These are phyloP conservation scores for Aplodontia rufa DNA, from an alignment of 2,113 vertebrate genomes.

Conservation along the genomic window DNA sequence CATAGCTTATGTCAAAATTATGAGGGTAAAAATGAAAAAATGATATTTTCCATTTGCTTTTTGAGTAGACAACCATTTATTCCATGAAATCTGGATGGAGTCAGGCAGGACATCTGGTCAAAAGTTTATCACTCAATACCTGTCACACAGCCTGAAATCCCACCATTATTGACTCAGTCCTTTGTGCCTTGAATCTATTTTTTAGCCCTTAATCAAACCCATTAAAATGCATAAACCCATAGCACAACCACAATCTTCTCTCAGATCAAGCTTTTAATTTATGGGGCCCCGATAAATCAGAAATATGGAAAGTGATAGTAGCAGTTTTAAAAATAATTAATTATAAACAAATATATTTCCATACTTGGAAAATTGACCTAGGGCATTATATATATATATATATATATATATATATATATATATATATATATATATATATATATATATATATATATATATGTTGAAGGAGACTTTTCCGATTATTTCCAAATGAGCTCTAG, in stretches of 20 bases:
- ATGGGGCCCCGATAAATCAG: background rate
- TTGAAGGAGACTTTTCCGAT: background rate
- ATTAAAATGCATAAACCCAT: conserved; percentile 49
- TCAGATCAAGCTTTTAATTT: conserved; percentile 37
- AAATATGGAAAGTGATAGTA: background rate
- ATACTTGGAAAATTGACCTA: background rate
- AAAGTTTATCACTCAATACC: conserved; percentile 32
- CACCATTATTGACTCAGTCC: conserved; percentile 4
- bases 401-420: too few relatives aligned
- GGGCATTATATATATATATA: background rate
- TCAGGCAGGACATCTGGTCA: conserved; percentile 54
- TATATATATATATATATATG: background rate
- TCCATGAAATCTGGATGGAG: conserved; percentile 60
- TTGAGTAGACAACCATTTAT: conserved; percentile 46
- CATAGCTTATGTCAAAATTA: conserved; percentile 70
- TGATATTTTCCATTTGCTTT: conserved; percentile 52
- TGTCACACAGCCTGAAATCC: conserved; percentile 59
- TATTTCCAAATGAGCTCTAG: background rate
- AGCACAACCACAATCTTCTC: background rate
- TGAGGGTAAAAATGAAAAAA: conserved; percentile 51
- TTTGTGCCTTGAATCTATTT: conserved; percentile 40
- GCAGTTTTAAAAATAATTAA: conserved; percentile 7
- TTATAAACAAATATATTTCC: background rate
- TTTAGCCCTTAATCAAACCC: conserved; percentile 5
- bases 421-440: too few relatives aligned